These are phyloP conservation scores for Agrochola lychnidis DNA, from an alignment of 2,888 invertebrate genomes.

Conservation along the genomic window DNA sequence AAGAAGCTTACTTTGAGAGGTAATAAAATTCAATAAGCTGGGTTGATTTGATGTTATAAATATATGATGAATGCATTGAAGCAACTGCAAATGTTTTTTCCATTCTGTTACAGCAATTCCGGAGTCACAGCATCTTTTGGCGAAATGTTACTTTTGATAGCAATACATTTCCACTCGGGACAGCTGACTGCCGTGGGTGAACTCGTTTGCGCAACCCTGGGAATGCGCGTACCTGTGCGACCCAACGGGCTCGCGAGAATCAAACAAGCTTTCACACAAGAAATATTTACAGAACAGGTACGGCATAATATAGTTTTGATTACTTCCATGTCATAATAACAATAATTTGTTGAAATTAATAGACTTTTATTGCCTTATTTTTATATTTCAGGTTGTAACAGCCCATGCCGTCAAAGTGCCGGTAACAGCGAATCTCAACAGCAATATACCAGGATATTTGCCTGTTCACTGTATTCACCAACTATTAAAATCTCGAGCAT, in stretches of 20 bases:
- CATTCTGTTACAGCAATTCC: constrained; percentile 91
- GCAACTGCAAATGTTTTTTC: not conserved
- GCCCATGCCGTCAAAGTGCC: constrained; percentile 99
- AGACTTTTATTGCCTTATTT: not conserved
- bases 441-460: constrained; percentile 96
- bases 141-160: constrained; percentile 98
- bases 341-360: not conserved
- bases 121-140: constrained; percentile 97
- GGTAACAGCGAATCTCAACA: constrained; percentile 96
- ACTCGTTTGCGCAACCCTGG: constrained; percentile 97
- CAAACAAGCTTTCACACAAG: constrained; percentile 98
- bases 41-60: not conserved
- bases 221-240: constrained; percentile 97
- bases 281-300: constrained; percentile 98
- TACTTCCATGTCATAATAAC: not conserved
- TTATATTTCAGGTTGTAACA: constrained; percentile 93
- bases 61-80: not conserved
- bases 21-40: constrained; percentile 65
- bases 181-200: constrained; percentile 98
- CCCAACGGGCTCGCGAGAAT: constrained; percentile 96
- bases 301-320: not conserved
- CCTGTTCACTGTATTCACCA: constrained; percentile 99
- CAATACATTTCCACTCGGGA: constrained; percentile 99
- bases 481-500: constrained; percentile 97
- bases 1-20: constrained; percentile 97